Conservation (phyloP, 2,113 vertebrate genomes). For the Benitochromis conjunctus region DNA sequence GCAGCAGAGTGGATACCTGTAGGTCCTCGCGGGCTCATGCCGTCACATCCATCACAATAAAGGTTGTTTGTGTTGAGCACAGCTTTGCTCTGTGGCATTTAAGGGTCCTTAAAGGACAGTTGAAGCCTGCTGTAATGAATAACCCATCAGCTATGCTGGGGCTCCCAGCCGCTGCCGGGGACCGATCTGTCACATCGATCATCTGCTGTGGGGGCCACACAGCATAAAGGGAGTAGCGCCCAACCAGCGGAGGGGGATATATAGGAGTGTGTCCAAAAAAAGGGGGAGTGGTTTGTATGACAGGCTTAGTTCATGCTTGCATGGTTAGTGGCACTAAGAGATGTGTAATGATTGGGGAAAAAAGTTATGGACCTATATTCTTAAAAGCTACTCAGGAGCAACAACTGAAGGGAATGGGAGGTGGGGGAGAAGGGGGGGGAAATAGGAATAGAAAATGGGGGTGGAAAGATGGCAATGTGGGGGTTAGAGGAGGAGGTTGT, state of each 20-base stretch:
- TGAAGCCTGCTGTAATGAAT: constrained; percentile 57
- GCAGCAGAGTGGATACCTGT: constrained; percentile 44
- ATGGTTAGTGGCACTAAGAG: neutral
- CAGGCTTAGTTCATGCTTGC: neutral
- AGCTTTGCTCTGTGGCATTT: constrained; percentile 41
- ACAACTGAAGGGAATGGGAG: neutral
- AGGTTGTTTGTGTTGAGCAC: constrained; percentile 34
- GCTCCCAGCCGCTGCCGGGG: constrained; percentile 24
- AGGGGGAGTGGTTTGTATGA: neutral
- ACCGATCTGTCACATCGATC: constrained; percentile 58
- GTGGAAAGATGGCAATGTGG: neutral
- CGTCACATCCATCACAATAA: constrained; percentile 58
- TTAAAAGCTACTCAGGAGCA: neutral
- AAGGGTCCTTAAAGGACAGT: constrained; percentile 61
- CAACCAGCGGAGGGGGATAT: neutral
- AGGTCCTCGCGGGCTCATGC: neutral
- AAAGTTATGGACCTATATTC: neutral
- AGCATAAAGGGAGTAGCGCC: neutral
- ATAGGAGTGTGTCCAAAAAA: constrained; percentile 20
- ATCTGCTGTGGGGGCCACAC: neutral
- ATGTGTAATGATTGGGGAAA: neutral
- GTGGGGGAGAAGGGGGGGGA: neutral
- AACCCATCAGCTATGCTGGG: constrained; percentile 51
- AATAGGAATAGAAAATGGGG: neutral
- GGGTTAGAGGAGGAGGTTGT: constrained; percentile 4